Percentiles rank a stretch among this genome's conserved stretches.
Conservation (phyloP, 2,888 invertebrate species). For the Euplexia lucipara region DNA sequence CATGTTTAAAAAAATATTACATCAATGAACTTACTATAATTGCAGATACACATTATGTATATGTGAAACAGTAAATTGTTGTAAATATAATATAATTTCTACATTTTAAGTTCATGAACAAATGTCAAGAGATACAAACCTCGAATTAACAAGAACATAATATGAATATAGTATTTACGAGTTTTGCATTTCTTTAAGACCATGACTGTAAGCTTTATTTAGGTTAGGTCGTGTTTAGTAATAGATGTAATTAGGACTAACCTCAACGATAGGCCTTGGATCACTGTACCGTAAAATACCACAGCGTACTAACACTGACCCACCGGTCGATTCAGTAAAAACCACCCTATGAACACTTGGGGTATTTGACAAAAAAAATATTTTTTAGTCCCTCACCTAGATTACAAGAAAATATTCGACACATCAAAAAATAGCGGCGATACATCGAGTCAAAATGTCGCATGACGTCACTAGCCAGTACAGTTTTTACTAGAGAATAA, state of each 20-base stretch:
- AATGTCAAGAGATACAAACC: slow-evolving; percentile 12
- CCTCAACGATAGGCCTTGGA: slow-evolving; percentile 29
- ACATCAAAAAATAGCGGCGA: too few relatives aligned
- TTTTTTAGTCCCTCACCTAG: too few relatives aligned
- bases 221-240: slow-evolving; percentile 68
- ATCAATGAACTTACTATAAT: background rate
- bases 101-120: slow-evolving; percentile 14
- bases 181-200: slow-evolving; percentile 67
- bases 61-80: background rate
- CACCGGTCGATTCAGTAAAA: too few relatives aligned
- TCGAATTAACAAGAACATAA: slow-evolving; percentile 15
- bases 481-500: too few relatives aligned
- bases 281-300: background rate
- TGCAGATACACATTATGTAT: background rate
- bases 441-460: too few relatives aligned
- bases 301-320: slow-evolving; percentile 3
- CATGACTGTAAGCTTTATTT: slow-evolving; percentile 82
- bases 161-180: slow-evolving; percentile 45
- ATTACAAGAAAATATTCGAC: too few relatives aligned
- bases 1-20: background rate
- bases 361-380: too few relatives aligned
- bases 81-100: background rate
- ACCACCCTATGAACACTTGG: too few relatives aligned
- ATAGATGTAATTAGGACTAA: slow-evolving; percentile 40
- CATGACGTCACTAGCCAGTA: too few relatives aligned